Evolutionary conservation across 2,797 vertebrate genomes (phyloP).

Genomic region (Clamator glandarius): DNA sequence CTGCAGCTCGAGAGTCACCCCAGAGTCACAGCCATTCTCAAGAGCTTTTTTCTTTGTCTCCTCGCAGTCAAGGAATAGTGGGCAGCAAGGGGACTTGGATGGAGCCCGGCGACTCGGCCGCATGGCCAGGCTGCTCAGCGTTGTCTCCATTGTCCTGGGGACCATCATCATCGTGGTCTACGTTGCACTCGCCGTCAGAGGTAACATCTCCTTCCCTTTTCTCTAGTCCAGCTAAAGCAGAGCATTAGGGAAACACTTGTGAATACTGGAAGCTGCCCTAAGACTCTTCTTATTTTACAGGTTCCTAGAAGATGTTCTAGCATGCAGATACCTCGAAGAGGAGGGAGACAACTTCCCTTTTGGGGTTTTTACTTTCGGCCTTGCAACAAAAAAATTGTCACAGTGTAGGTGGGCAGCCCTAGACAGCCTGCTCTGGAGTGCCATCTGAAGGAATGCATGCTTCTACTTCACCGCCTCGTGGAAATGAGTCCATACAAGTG

Average conservation of each 20-base stretch:
- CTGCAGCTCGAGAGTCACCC: background rate
- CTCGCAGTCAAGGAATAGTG: constrained; percentile 92
- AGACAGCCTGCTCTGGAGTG: constrained; percentile 35
- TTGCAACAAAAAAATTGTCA: constrained; percentile 53
- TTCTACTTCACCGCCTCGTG: constrained; percentile 52
- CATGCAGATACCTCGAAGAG: constrained; percentile 25
- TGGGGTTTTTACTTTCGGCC: constrained; percentile 62
- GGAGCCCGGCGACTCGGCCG: constrained; percentile 92
- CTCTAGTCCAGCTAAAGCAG: background rate
- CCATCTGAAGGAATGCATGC: constrained; percentile 54
- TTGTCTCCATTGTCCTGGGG: constrained; percentile 90
- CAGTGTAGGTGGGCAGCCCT: constrained; percentile 43
- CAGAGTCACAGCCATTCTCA: background rate
- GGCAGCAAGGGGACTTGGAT: constrained; percentile 91
- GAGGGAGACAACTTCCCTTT: constrained; percentile 47
- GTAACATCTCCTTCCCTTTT: constrained; percentile 68
- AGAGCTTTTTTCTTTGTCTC: background rate
- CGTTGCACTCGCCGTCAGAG: constrained; percentile 80
- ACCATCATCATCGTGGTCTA: constrained; percentile 87
- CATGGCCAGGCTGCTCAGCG: constrained; percentile 91
- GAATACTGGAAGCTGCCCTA: background rate
- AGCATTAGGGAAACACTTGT: background rate
- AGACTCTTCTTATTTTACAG: constrained; percentile 53
- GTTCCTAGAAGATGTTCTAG: constrained; percentile 59
- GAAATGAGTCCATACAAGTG: background rate